Base-by-base conservation (phyloP, 2,888 invertebrate genomes). In the Apomyelois bistriatella region DNA sequence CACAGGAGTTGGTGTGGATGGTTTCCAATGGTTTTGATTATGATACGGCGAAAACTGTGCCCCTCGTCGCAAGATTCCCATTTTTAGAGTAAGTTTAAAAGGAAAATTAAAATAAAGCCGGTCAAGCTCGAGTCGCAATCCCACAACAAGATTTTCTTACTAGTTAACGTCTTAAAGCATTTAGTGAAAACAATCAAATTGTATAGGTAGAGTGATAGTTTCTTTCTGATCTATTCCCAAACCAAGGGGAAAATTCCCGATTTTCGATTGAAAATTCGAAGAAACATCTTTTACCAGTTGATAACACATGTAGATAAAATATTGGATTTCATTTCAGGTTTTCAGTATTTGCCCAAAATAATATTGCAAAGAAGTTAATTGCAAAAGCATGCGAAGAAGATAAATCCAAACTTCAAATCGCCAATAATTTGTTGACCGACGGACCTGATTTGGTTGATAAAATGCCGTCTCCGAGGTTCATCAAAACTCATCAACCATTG, bases 1-100 rank as follows among this genome's bases (percentile, higher is more conserved):
- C 93, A 0, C 94, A 94, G 66, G 95, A 95, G 73, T 74, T 95
- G 64, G 91, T 94, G 1, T 95, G 95, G 95, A 68, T 95, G 53
- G 66, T 95, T 22, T 91, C 91, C 3, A 95, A 95, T 67, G 76
- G 94, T 65, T 85, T 95, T 59, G 91, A 95, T 72, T 95, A 93
- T 65, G 80, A 91, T 42, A 90, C 79, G 53, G 94, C 94, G 0
- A 79, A 79, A 16, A 72, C 79, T 9, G 32, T 32, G 9, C 32
- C 32, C 10, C 32, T 32, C 35, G 77, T 79, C 12, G 83, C 90
- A 0, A 76, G 95, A 70, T 95, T 93, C 79, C 93, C 94, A 5
- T 95, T 95, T 72, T 81, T 95, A 35, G 95, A 95, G 95, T 95
- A 85, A 91, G 92, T 32, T 32, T 32, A 32, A 32, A 10, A 7